Conservation (phyloP, 2,113 vertebrate genomes). For the Hydropotes inermis region DNA sequence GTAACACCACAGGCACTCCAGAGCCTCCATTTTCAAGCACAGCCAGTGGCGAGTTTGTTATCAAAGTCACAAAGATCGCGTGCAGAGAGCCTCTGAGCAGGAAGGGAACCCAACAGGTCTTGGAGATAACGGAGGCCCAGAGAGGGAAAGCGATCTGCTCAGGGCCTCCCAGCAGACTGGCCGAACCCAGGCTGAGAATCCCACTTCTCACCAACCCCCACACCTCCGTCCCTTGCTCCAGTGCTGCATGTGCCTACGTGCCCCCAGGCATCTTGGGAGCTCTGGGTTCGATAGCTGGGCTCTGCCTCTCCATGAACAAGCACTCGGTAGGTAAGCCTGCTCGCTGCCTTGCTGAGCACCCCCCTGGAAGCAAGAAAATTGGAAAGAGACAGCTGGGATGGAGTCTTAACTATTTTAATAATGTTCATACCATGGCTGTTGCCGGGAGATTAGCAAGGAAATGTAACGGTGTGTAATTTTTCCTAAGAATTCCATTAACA, state of each 20-base stretch:
- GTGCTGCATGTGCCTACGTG: rapidly evolving
- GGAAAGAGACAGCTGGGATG: slow-evolving; percentile 54
- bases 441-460: slow-evolving; percentile 56
- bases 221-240: rapidly evolving
- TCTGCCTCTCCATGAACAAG: rapidly evolving
- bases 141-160: background rate
- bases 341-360: background rate
- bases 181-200: background rate
- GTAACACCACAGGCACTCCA: rapidly evolving
- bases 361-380: slow-evolving; percentile 63
- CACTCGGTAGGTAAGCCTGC: background rate
- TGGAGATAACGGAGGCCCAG: background rate
- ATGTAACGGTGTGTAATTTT: slow-evolving; percentile 58
- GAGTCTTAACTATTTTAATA: slow-evolving; percentile 60
- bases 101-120: background rate
- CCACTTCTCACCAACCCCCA: rapidly evolving
- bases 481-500: slow-evolving; percentile 50
- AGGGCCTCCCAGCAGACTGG: background rate
- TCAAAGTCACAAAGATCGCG: background rate
- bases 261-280: background rate
- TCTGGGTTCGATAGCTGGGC: background rate
- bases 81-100: background rate
- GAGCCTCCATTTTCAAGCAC: background rate
- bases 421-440: slow-evolving; percentile 52
- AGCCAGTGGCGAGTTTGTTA: background rate